Conservation (phyloP, 1,140 invertebrate genomes). For the Daktulosphaira vitifoliae region DNA sequence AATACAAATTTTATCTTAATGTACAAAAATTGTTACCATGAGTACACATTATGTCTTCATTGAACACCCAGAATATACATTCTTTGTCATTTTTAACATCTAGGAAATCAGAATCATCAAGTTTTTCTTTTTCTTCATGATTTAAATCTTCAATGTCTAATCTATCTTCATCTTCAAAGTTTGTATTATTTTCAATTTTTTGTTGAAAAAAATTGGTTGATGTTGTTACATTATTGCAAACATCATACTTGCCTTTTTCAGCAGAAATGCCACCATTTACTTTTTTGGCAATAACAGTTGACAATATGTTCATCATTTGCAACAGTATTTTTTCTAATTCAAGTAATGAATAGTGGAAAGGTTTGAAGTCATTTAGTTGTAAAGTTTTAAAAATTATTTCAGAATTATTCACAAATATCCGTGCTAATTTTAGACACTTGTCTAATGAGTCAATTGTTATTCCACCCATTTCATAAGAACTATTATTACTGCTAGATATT, state of each 20-base stretch:
- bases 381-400: conserved; percentile 4
- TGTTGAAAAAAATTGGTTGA: background rate
- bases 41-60: conserved; percentile 37
- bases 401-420: conserved; percentile 8
- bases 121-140: conserved; percentile 18
- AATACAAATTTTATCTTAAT: too few species aligned
- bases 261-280: background rate
- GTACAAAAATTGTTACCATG: too few species aligned
- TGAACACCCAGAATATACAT: conserved; percentile 33
- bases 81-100: conserved; percentile 33
- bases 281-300: conserved; percentile 9
- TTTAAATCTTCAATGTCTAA: background rate
- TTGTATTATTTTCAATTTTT: background rate
- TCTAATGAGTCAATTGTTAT: background rate
- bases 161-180: conserved; percentile 15
- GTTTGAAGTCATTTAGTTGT: background rate
- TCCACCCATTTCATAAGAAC: background rate
- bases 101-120: conserved; percentile 15
- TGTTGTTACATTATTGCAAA: background rate
- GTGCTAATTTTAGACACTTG: background rate
- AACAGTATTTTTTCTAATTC: background rate
- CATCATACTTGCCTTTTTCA: background rate
- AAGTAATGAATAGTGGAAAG: conserved; percentile 1
- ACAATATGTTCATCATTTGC: background rate
- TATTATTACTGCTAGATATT: background rate